phyloP scores from a whole-genome alignment of 53 echinoderm and acorn worm species.

The Zoroaster sp. region DNA sequence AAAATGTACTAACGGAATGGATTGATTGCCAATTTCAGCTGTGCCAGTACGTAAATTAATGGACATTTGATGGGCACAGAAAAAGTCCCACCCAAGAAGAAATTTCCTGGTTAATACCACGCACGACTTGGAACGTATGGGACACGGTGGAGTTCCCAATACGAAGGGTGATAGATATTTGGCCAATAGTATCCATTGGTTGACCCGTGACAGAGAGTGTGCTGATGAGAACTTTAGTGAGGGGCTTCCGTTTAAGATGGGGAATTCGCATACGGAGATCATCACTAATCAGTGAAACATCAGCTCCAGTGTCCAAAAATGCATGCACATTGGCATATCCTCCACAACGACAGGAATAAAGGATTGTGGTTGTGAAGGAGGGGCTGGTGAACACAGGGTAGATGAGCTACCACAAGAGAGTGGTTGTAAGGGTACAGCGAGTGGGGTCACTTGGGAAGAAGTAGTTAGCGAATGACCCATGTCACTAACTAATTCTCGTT shows the following conservation, averaged over 20 bases:
- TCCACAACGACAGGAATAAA: not conserved
- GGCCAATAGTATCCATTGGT: not conserved
- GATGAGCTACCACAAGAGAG: too few species aligned
- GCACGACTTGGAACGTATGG: slow-evolving; percentile 24
- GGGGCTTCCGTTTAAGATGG: not conserved
- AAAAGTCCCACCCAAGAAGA: slow-evolving; percentile 56
- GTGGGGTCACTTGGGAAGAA: not conserved
- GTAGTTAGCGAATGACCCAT: slow-evolving; percentile 17
- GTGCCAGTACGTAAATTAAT: not conserved
- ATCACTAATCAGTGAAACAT: slow-evolving; percentile 25
- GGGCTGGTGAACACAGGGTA: too few species aligned
- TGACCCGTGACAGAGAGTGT: too few species aligned
- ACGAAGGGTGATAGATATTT: not conserved
- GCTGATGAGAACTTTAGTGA: not conserved
- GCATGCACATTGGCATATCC: slow-evolving; percentile 10
- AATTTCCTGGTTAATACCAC: slow-evolving; percentile 10
- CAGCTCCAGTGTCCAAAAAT: slow-evolving; percentile 17
- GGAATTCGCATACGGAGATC: slow-evolving; percentile 24
- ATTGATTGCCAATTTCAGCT: not conserved
- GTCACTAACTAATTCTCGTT: slow-evolving; percentile 18
- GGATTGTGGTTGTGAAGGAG: too few species aligned
- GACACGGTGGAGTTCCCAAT: not conserved
- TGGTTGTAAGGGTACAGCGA: too few species aligned
- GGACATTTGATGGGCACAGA: not conserved
- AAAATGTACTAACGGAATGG: slow-evolving; percentile 24